A percentile compares a stretch with the other conserved stretches of the same genome.
Evolutionary conservation across 2,888 invertebrate species (phyloP).

Genomic region (Oligia strigilis): DNA sequence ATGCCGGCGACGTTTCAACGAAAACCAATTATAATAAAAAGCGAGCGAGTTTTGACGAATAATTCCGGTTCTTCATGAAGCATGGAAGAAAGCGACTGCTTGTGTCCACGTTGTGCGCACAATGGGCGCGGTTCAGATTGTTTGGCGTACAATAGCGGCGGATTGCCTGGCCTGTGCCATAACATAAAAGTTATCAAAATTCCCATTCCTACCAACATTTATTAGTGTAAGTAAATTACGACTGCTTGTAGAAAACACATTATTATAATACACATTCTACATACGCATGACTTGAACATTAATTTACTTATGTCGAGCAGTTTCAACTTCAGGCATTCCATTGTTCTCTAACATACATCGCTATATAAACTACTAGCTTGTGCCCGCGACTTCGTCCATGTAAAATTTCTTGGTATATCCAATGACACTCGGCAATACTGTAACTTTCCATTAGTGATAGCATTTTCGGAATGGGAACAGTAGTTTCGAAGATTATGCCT

Average conservation of each 20-base stretch:
- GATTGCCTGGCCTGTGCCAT: background rate
- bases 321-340: background rate
- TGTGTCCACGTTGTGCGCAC: background rate
- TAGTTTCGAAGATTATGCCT: background rate
- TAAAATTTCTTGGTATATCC: background rate
- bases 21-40: slow-evolving; percentile 41
- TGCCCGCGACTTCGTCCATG: background rate
- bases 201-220: background rate
- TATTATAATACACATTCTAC: background rate
- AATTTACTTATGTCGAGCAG: background rate
- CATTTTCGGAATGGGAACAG: background rate
- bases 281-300: background rate
- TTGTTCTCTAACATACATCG: background rate
- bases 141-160: slow-evolving; percentile 21
- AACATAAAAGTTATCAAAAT: background rate
- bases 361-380: background rate
- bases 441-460: background rate
- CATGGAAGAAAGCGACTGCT: background rate
- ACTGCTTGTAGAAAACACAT: background rate
- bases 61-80: background rate
- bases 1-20: background rate
- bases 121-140: slow-evolving; percentile 23
- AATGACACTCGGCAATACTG: background rate
- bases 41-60: slow-evolving; percentile 3
- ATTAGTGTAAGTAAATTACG: background rate